These are phyloP conservation scores for Enteromius paludinosus DNA, from an alignment of 2,797 vertebrate species.

Conservation along the genomic window DNA sequence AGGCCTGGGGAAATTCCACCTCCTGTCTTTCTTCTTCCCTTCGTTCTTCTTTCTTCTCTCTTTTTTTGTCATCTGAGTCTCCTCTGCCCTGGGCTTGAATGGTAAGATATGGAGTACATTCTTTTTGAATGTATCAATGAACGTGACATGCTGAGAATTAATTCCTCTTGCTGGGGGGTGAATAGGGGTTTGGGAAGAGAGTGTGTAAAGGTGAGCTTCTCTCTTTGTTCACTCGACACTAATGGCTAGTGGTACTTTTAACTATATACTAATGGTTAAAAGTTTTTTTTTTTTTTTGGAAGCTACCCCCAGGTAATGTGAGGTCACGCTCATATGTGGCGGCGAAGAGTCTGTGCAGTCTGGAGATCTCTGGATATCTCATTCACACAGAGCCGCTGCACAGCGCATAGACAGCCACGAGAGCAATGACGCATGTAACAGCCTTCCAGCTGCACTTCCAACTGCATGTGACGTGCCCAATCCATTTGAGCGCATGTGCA, in stretches of 20 bases:
- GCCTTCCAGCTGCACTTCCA: constrained; percentile 40
- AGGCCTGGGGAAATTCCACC: constrained; percentile 21
- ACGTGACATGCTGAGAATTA: constrained; percentile 5
- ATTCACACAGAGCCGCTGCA: constrained; percentile 37
- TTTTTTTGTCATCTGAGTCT: constrained; percentile 30
- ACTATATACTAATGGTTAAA: not conserved
- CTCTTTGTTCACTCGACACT: not conserved
- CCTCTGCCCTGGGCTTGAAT: constrained; percentile 9
- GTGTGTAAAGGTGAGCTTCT: not conserved
- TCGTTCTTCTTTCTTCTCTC: constrained; percentile 10
- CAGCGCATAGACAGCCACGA: constrained; percentile 35
- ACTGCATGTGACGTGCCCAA: constrained; percentile 34
- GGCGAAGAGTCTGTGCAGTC: constrained; percentile 35
- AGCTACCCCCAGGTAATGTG: constrained; percentile 27
- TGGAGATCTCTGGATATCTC: constrained; percentile 47
- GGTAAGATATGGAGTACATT: constrained; percentile 49
- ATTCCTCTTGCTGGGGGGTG: constrained; percentile 40
- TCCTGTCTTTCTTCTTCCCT: constrained; percentile 35
- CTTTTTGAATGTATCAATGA: constrained; percentile 2
- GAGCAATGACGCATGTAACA: constrained; percentile 50
- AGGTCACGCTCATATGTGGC: constrained; percentile 40
- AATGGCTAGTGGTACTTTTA: not conserved
- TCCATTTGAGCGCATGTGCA: constrained; percentile 38
- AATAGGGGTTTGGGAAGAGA: not conserved
- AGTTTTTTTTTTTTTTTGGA: not conserved